Base-by-base conservation (phyloP, 2,113 vertebrate species). In the Motacilla tschutschensis region DNA sequence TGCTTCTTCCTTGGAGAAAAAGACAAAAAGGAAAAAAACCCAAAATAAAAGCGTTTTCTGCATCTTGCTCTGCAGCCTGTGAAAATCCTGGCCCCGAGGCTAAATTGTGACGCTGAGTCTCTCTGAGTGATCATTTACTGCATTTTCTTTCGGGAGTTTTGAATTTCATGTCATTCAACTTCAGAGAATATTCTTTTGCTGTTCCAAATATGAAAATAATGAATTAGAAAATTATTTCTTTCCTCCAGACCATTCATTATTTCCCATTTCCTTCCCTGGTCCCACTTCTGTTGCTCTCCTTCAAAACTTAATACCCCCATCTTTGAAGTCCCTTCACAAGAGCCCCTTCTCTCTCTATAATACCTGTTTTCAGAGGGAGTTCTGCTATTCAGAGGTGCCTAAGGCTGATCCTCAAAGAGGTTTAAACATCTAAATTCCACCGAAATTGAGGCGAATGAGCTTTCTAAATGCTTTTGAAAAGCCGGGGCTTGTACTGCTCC, bases 301-400 rank as follows among this genome's bases (percentile, higher is more conserved):
- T 59, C 79, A 44, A 41, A 78, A 74, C 57, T 14, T 41, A 71
- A 71, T 33, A 19, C 44, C 78, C 43, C 36, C 40, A 48, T 57
- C 44, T 90, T 59, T 83, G 79, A 80, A 85, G 84, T 44, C n/a
- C 12, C 65, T 73, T 77, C 87, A 59, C n/a, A 62, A 33, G 33
- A 87, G 25, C 35, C 36, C 47, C 69, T 70, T 89, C 67, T 82
- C 29, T 81, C 62, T 54, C 72, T 40, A 19, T 20, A 89, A 41
- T 69, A 41, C 57, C 64, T 84, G 64, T 58, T 89, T 85, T 59
- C 44, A 85, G 65, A 89, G 40, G 57, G 75, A 79, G 22, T 59
- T 92, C 76, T 89, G 65, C 76, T 80, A 59, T 71, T 83, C 85
- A 80, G 69, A 78, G 77, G 31, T 80, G 82, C 87, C 89, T 84